These are phyloP conservation scores for Frankliniella fusca DNA, from an alignment of 2,888 invertebrate species.

Conservation along the genomic window DNA sequence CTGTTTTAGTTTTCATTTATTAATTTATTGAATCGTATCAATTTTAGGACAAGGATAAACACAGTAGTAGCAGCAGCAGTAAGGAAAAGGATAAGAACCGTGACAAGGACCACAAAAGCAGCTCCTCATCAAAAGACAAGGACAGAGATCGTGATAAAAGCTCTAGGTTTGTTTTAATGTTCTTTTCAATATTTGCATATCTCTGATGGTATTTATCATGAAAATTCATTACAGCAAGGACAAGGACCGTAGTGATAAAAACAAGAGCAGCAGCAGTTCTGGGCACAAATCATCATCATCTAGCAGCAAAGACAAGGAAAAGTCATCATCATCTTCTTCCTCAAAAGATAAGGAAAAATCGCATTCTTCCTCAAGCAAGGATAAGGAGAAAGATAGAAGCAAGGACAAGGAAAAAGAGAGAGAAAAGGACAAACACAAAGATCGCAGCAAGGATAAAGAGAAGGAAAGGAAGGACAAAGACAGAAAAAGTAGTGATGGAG, in stretches of 20 bases:
- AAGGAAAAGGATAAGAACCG: constrained; percentile 47
- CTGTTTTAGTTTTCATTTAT: constrained; percentile 13
- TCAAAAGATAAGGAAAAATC: constrained; percentile 30
- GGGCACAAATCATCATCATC: constrained; percentile 30
- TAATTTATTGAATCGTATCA: constrained; percentile 27
- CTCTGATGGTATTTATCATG: background rate
- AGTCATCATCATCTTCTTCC: constrained; percentile 28
- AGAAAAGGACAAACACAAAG: constrained; percentile 46
- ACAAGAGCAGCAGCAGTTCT: constrained; percentile 35
- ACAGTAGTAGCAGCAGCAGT: constrained; percentile 47
- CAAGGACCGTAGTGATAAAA: constrained; percentile 40
- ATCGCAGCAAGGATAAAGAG: constrained; percentile 45
- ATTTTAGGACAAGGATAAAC: constrained; percentile 47
- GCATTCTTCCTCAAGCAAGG: constrained; percentile 38
- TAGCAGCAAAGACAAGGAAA: constrained; percentile 38
- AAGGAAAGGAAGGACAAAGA: constrained; percentile 48
- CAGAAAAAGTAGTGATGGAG: constrained; percentile 45
- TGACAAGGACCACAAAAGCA: constrained; percentile 49
- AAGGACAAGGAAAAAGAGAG: constrained; percentile 45
- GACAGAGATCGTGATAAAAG: constrained; percentile 44
- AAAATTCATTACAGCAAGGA: constrained; percentile 34
- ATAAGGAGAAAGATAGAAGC: constrained; percentile 46
- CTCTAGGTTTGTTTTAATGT: background rate
- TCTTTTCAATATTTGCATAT: background rate
- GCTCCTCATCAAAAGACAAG: constrained; percentile 46